phyloP scores from a whole-genome alignment of 2,797 vertebrate species.

The Natrix natrix region DNA sequence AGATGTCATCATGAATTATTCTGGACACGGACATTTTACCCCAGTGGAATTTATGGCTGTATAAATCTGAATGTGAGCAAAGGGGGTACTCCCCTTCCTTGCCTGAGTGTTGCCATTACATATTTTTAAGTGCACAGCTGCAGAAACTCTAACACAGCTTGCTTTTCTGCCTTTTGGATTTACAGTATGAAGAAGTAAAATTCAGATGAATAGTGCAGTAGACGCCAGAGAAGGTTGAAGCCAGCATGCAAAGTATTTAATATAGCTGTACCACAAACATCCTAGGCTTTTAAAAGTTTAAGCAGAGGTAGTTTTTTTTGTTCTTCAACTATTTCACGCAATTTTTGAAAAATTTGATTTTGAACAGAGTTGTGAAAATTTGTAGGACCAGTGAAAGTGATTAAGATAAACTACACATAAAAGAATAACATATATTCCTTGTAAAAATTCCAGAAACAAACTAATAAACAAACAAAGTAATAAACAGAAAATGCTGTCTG shows the following conservation, averaged over 20 bases:
- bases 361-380: not conserved
- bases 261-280: not conserved
- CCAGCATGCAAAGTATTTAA: not conserved
- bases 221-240: not conserved
- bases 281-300: not conserved
- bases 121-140: not conserved
- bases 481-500: not conserved
- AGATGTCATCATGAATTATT: not conserved
- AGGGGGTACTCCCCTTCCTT: not conserved
- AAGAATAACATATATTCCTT: not conserved
- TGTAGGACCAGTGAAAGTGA: not conserved
- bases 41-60: not conserved
- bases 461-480: not conserved
- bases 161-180: not conserved
- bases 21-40: not conserved
- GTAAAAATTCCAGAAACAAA: not conserved
- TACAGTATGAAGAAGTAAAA: not conserved
- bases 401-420: not conserved
- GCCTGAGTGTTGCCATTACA: not conserved
- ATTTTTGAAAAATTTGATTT: not conserved
- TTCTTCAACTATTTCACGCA: not conserved
- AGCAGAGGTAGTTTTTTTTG: not conserved
- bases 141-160: not conserved
- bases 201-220: not conserved
- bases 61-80: not conserved